Evolutionary conservation across 2,113 vertebrate genomes (phyloP).

Genomic region (Edolisoma coerulescens): DNA sequence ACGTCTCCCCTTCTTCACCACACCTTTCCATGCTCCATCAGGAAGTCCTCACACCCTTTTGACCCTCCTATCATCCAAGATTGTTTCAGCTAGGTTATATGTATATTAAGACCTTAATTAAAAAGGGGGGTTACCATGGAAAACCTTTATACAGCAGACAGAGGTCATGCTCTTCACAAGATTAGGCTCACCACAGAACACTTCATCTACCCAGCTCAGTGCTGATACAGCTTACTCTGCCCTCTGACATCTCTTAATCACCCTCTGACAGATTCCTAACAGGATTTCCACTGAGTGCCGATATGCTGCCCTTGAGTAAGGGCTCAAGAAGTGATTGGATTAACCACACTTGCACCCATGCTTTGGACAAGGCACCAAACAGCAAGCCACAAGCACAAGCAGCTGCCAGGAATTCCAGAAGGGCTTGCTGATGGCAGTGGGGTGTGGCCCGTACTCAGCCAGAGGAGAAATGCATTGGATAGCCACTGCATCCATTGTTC

Average conservation of each 20-base stretch:
- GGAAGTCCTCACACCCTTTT: background rate
- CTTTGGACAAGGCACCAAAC: background rate
- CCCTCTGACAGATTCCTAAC: conserved; percentile 39
- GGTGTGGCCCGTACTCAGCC: background rate
- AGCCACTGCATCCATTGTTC: background rate
- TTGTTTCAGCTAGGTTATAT: background rate
- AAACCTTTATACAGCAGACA: conserved; percentile 9
- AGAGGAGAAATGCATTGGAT: background rate
- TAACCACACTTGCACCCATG: background rate
- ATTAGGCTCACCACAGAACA: conserved; percentile 36
- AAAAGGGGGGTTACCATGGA: background rate
- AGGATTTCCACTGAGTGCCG: conserved; percentile 8
- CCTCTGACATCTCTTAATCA: conserved; percentile 59
- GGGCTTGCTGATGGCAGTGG: background rate
- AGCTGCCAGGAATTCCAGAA: background rate
- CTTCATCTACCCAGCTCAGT: conserved; percentile 18
- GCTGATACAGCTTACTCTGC: conserved; percentile 37
- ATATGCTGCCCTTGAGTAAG: background rate
- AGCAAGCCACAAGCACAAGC: background rate
- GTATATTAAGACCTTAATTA: conserved; percentile 17
- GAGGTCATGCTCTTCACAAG: conserved; percentile 21
- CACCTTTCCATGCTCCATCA: background rate
- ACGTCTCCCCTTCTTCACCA: background rate
- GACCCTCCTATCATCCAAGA: background rate
- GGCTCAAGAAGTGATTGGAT: background rate